Evolutionary conservation across 2,888 invertebrate genomes (phyloP).

Genomic region (Folsomia manolachei): DNA sequence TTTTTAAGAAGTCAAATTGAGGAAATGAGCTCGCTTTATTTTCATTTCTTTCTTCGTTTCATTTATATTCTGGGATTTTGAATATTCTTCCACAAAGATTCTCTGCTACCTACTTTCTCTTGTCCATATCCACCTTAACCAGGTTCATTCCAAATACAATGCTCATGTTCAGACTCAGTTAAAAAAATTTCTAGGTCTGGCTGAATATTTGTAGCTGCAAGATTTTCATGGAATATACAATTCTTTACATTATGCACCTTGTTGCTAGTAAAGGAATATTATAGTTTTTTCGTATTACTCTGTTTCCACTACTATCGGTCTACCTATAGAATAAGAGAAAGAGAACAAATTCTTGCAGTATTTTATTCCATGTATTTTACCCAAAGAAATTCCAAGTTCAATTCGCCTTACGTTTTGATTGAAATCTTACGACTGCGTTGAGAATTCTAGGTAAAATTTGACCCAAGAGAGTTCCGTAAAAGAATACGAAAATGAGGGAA

Average conservation of each 20-base stretch:
- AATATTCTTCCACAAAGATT: conserved; percentile 12
- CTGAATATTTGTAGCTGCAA: too few relatives aligned
- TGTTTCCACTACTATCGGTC: too few relatives aligned
- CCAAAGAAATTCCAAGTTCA: not conserved
- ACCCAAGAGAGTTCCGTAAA: not conserved
- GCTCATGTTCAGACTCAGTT: too few relatives aligned
- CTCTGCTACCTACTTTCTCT: not conserved
- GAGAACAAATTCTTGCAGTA: too few relatives aligned
- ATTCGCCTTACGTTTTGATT: conserved; percentile 17
- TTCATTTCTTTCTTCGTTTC: conserved; percentile 19
- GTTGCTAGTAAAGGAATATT: too few relatives aligned
- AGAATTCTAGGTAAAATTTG: conserved; percentile 8
- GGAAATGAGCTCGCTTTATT: conserved; percentile 19
- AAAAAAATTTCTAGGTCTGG: too few relatives aligned
- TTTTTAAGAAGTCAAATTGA: not conserved
- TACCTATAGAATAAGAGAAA: too few relatives aligned
- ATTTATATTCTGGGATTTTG: conserved; percentile 14
- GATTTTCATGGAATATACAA: too few relatives aligned
- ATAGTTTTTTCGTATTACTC: too few relatives aligned
- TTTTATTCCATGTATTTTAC: not conserved
- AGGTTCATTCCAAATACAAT: too few relatives aligned
- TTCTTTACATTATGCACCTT: too few relatives aligned
- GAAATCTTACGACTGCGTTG: conserved; percentile 18
- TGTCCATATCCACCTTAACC: too few relatives aligned
- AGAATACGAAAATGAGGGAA: not conserved